phyloP scores from a whole-genome alignment of 1,140 invertebrate species.

The Hycleus phaleratus region DNA sequence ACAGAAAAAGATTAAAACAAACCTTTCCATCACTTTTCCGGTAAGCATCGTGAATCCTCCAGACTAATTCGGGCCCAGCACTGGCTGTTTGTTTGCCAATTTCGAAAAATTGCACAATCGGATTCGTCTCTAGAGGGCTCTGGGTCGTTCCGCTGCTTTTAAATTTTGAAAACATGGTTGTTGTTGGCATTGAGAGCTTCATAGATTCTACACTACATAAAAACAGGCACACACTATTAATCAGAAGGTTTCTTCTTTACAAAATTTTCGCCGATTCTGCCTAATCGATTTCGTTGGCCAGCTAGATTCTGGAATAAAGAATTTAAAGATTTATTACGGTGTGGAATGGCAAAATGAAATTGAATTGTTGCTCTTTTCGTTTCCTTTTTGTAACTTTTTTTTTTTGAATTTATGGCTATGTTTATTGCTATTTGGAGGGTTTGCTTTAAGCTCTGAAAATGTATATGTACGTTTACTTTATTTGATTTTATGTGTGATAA shows the following conservation, averaged over 20 bases:
- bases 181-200: conserved; percentile 28
- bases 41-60: conserved; percentile 87
- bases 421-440: background rate
- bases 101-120: conserved; percentile 82
- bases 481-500: conserved; percentile 1
- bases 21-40: conserved; percentile 88
- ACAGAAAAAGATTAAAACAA: too few relatives aligned
- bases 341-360: too few relatives aligned
- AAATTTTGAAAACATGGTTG: conserved; percentile 53
- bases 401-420: too few relatives aligned
- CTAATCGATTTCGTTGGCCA: too few relatives aligned
- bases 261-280: too few relatives aligned
- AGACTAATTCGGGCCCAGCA: conserved; percentile 84
- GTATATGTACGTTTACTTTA: background rate
- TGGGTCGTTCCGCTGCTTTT: conserved; percentile 51
- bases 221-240: background rate
- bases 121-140: conserved; percentile 67
- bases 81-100: conserved; percentile 80
- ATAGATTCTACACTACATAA: conserved; percentile 12
- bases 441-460: background rate
- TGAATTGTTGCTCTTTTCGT: too few relatives aligned
- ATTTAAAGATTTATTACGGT: too few relatives aligned
- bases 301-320: too few relatives aligned
- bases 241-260: too few relatives aligned
- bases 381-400: too few relatives aligned